Base-by-base conservation (phyloP, 2,797 vertebrate species). In the Sebastes elongatus region DNA sequence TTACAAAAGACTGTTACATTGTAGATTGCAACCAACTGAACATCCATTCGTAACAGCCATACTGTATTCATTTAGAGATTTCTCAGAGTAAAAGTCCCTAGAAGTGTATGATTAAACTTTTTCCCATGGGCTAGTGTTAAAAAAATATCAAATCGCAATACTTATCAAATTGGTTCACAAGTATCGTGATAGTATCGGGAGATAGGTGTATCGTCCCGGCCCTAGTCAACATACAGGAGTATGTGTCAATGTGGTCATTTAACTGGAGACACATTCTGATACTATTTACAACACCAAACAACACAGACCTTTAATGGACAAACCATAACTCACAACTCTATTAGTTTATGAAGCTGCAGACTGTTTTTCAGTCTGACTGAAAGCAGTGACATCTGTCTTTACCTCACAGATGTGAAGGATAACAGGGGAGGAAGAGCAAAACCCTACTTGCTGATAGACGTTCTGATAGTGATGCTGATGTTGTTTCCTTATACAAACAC, bases 361-460 rank as follows among this genome's bases (percentile, higher is more conserved):
- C 57, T 27, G 33, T 60, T 23, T 23, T n/a, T 69, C 13, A 22
- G 28, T 64, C 10, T 53, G 56, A 52, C 27, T 62, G 56, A 62
- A 57, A 72, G 65, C 18, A 30, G 52, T 30, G 38, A 30, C 14
- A 2, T 30, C 11, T 53, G 77, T 60, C 28, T 46, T 68, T 53
- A 52, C 83, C 52, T 66, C 25, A 8, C 42, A 46, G 65, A 78
- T 77, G 28, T 80, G 10, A 80, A 28, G 2, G 73, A 75, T 83
- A 77, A 77, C 33, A 35, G 32, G 63, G 67, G 63, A 70, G 23
- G 79, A 69, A 62, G 64, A 72, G 25, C 71, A 52, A 23, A 63
- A 63, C 69, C 9, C 80, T 13, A 53, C 79, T 75, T 86, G 83
- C 73, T 84, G 76, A 75, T 61, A 13, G 38, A 69, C 4, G 4